phyloP scores from a whole-genome alignment of 1,140 invertebrate species.

The Plutomurus gul region DNA sequence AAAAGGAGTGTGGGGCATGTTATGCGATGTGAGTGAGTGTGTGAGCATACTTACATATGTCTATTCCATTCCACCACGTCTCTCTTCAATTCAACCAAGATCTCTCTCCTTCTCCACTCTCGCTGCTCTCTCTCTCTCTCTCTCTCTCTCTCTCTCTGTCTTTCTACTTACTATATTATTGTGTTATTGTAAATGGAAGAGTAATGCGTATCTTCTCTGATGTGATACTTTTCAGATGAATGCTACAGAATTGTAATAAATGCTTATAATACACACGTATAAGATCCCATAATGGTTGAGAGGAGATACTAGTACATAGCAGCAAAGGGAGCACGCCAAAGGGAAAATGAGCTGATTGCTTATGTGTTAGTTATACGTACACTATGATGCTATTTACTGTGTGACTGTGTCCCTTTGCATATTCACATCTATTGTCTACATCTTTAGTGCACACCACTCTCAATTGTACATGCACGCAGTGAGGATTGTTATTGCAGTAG shows the following conservation, averaged over 20 bases:
- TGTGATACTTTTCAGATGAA: conserved; percentile 12
- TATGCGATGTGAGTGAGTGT: neutral
- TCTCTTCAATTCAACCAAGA: neutral
- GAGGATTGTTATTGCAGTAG: too few species aligned
- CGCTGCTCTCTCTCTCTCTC: neutral
- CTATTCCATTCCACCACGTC: neutral
- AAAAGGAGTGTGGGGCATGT: too few species aligned
- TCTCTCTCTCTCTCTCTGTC: neutral
- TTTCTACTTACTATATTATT: too few species aligned
- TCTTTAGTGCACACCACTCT: too few species aligned
- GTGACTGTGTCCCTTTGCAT: too few species aligned
- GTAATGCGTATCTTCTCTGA: neutral
- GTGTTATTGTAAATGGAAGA: neutral
- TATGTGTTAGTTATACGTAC: neutral
- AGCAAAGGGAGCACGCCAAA: neutral
- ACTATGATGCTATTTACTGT: neutral
- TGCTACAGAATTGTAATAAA: neutral
- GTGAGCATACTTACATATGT: neutral
- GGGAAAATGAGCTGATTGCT: neutral
- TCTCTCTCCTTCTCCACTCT: neutral
- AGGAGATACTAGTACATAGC: neutral
- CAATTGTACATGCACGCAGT: too few species aligned
- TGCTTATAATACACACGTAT: neutral
- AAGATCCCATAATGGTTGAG: neutral
- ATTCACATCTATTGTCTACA: too few species aligned